Evolutionary conservation across 2,113 vertebrate species (phyloP).

Genomic region (Rhagologus leucostigma): DNA sequence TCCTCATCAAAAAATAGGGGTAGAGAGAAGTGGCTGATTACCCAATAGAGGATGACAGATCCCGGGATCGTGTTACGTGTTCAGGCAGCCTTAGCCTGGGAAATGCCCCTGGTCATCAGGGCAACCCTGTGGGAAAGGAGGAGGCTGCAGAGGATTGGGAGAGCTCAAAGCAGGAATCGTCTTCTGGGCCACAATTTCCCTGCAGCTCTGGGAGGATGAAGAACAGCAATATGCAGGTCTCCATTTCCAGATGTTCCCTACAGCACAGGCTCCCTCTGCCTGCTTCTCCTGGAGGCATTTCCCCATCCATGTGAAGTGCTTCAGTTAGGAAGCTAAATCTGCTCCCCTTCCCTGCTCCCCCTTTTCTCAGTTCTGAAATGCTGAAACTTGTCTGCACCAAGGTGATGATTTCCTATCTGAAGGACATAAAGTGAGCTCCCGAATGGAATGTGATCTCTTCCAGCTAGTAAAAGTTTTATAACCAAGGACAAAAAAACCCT

Average conservation of each 20-base stretch:
- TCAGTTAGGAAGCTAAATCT: neutral
- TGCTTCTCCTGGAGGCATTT: constrained; percentile 19
- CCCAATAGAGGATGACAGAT: neutral
- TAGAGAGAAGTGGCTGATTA: neutral
- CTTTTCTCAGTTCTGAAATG: neutral
- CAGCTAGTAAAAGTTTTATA: constrained; percentile 59
- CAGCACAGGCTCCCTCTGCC: neutral
- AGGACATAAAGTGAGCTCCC: neutral
- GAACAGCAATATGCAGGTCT: neutral
- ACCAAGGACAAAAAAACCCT: neutral
- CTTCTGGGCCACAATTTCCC: neutral
- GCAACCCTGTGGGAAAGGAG: constrained; percentile 6
- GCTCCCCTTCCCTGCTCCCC: neutral
- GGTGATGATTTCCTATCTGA: constrained; percentile 48
- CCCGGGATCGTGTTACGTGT: accelerated
- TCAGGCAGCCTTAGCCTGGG: neutral
- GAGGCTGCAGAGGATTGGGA: neutral
- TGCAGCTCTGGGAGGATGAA: neutral
- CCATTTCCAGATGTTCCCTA: constrained; percentile 39
- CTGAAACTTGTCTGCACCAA: constrained; percentile 16
- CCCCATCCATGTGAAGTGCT: neutral
- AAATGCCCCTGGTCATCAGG: neutral
- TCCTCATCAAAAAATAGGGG: neutral
- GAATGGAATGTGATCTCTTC: constrained; percentile 47
- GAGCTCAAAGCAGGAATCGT: neutral